Evolutionary conservation across 2,113 vertebrate genomes (phyloP).

Genomic region (Eulacestoma nigropectus): DNA sequence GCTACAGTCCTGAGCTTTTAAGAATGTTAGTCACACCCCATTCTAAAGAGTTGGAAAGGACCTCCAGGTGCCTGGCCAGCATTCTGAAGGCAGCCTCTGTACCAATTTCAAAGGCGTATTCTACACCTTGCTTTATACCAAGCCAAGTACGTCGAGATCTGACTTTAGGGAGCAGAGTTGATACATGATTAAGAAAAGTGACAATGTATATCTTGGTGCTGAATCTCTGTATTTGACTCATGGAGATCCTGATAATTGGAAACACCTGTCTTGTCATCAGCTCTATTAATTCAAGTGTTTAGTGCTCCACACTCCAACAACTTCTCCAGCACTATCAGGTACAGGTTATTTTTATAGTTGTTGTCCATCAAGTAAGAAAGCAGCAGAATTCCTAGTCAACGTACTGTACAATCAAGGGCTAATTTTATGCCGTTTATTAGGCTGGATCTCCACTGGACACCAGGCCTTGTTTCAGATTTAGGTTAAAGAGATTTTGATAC

Average conservation of each 20-base stretch:
- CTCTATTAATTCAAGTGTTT: background rate
- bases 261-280: background rate
- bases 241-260: background rate
- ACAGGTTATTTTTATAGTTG: background rate
- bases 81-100: background rate
- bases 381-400: background rate
- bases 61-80: background rate
- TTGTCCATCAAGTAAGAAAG: background rate
- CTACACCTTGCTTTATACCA: background rate
- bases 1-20: background rate
- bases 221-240: background rate
- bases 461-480: background rate
- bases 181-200: background rate
- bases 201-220: background rate
- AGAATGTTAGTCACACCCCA: fast-evolving
- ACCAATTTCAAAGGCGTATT: background rate
- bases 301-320: background rate
- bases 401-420: background rate
- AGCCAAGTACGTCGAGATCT: background rate
- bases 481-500: background rate
- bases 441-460: background rate
- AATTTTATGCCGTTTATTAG: background rate
- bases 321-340: background rate
- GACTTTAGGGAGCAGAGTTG: background rate
- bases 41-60: background rate